These are phyloP conservation scores for Kryptolebias marmoratus DNA, from an alignment of 2,113 vertebrate genomes.

Conservation along the genomic window DNA sequence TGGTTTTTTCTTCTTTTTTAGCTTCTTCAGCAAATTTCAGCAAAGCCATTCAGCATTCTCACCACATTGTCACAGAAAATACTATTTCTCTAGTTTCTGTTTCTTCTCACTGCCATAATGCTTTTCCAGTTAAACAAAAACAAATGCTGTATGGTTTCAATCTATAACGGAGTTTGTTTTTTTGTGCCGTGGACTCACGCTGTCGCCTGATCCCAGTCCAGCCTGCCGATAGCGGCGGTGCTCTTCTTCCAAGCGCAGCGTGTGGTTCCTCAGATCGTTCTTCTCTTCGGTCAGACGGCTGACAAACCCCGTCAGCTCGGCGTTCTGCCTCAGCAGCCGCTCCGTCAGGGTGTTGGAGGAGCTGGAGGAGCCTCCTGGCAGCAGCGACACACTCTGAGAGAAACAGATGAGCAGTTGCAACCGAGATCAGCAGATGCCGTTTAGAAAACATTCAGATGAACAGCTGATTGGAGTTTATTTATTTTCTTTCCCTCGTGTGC, in stretches of 20 bases:
- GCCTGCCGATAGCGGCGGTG: slow-evolving; percentile 80
- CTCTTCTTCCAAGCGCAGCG: slow-evolving; percentile 89
- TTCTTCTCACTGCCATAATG: no score
- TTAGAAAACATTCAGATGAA: background rate
- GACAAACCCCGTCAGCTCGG: slow-evolving; percentile 92
- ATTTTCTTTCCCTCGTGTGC: background rate
- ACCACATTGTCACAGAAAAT: no score
- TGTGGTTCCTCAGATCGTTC: slow-evolving; percentile 89
- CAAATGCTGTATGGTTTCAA: background rate
- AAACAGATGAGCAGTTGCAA: slow-evolving; percentile 17
- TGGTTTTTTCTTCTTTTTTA: no score
- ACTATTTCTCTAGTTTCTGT: no score
- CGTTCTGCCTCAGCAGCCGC: slow-evolving; percentile 91
- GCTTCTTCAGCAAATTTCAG: no score
- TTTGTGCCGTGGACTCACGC: slow-evolving; percentile 49
- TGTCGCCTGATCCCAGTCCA: slow-evolving; percentile 62
- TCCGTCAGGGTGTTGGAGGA: slow-evolving; percentile 85
- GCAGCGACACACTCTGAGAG: slow-evolving; percentile 68
- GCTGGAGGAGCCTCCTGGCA: slow-evolving; percentile 76
- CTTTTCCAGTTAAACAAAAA: no score
- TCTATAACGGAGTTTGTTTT: background rate
- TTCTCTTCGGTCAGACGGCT: slow-evolving; percentile 94
- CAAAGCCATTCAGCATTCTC: no score
- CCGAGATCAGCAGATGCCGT: background rate
- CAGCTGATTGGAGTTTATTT: background rate